These are phyloP conservation scores for Pogonomyrmex barbatus DNA, from an alignment of 1,140 invertebrate species.

Conservation along the genomic window DNA sequence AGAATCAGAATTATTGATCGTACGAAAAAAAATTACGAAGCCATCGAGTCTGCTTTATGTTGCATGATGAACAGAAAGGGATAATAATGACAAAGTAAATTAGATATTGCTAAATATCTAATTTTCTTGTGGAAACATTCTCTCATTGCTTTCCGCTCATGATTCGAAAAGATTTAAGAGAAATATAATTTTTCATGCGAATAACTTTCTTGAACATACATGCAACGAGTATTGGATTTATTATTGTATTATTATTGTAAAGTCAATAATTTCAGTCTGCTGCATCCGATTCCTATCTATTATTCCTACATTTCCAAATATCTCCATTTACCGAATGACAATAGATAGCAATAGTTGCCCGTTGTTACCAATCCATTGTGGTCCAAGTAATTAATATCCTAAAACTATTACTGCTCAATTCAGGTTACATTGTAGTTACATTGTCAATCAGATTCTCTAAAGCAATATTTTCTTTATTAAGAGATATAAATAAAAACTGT, in stretches of 20 bases:
- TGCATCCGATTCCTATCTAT: not conserved
- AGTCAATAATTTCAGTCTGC: not conserved
- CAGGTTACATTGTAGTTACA: not conserved
- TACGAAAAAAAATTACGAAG: slow-evolving; percentile 27
- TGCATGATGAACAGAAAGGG: not conserved
- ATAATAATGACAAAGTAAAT: slow-evolving; percentile 17
- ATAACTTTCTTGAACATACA: not conserved
- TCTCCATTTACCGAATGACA: not conserved
- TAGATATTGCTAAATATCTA: not conserved
- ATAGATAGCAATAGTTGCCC: not conserved
- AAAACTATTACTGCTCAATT: not conserved
- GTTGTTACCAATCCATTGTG: not conserved
- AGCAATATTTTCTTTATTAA: not conserved
- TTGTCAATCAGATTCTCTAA: not conserved
- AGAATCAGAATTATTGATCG: slow-evolving; percentile 26
- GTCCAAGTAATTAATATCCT: not conserved
- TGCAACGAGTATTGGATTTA: not conserved
- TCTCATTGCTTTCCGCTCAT: not conserved
- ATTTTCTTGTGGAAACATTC: not conserved
- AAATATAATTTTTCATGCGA: not conserved
- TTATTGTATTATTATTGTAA: not conserved
- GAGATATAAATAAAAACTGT: not conserved
- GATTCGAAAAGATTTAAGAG: not conserved
- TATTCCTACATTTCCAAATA: slow-evolving; percentile 16
- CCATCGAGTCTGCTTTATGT: not conserved